phyloP scores from a whole-genome alignment of 2,113 vertebrate genomes.

The Accipiter cooperii region DNA sequence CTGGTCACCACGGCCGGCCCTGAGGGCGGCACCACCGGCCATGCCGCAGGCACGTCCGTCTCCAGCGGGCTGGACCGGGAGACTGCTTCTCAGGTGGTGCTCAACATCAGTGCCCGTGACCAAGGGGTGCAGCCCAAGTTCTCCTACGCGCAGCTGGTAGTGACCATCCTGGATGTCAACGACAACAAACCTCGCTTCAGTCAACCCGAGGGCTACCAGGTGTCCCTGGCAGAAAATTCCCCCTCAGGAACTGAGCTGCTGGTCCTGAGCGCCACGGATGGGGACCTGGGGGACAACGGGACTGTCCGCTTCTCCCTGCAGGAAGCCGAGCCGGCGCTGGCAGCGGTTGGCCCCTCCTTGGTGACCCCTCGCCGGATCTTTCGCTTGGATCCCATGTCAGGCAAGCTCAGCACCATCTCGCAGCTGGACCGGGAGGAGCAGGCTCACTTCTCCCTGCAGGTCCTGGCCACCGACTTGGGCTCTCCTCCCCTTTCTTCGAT shows the following conservation, averaged over 20 bases:
- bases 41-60: fast-evolving
- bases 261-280: conserved; percentile 82
- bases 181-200: conserved; percentile 87
- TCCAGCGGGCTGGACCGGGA: conserved; percentile 81
- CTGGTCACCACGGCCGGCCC: conserved; percentile 83
- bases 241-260: conserved; percentile 84
- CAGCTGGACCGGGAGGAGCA: conserved; percentile 90
- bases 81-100: conserved; percentile 82
- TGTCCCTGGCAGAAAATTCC: conserved; percentile 84
- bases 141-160: conserved; percentile 87
- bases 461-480: conserved; percentile 86
- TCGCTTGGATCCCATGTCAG: conserved; percentile 82
- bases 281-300: conserved; percentile 93
- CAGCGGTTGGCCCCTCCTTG: neutral
- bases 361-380: conserved; percentile 69
- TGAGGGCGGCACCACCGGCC: neutral
- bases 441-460: conserved; percentile 77
- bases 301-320: conserved; percentile 87
- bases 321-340: conserved; percentile 68
- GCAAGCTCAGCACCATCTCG: conserved; percentile 77
- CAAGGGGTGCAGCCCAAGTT: conserved; percentile 93
- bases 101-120: conserved; percentile 95
- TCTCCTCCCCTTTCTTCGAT: conserved; percentile 81
- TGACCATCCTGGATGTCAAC: conserved; percentile 90
- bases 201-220: conserved; percentile 76